A percentile compares a stretch with the other conserved stretches of the same genome.
These are phyloP conservation scores for Agriopis aurantiaria DNA, from an alignment of 2,888 invertebrate species.

Conservation along the genomic window DNA sequence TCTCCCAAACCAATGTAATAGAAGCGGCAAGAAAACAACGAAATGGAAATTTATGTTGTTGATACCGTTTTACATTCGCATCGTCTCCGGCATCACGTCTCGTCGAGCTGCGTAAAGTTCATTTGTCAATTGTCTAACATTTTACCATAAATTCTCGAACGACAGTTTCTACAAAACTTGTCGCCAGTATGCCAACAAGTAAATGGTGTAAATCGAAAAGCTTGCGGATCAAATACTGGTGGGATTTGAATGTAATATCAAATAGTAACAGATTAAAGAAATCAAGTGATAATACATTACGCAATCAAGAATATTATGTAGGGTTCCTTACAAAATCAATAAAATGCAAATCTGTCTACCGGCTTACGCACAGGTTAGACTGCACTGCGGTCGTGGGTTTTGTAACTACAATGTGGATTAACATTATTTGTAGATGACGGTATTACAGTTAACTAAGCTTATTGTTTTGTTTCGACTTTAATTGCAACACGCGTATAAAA, in stretches of 20 bases:
- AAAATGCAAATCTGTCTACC: conserved; percentile 33
- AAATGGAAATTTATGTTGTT: conserved; percentile 61
- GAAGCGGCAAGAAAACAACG: conserved; percentile 57
- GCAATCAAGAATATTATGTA: neutral
- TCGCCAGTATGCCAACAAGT: conserved; percentile 59
- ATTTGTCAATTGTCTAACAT: conserved; percentile 71
- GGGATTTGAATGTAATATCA: no score
- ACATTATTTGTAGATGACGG: no score
- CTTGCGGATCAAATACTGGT: neutral
- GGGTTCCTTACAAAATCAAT: conserved; percentile 35
- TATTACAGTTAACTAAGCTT: neutral
- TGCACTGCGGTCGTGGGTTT: conserved; percentile 14
- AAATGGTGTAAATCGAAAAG: conserved; percentile 48
- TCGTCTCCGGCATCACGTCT: conserved; percentile 67
- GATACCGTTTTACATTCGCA: conserved; percentile 72
- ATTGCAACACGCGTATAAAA: neutral
- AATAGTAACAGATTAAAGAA: neutral
- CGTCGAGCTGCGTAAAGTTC: conserved; percentile 71
- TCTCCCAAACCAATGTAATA: conserved; percentile 48
- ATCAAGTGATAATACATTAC: neutral
- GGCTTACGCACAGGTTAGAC: conserved; percentile 16
- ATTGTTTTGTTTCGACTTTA: neutral
- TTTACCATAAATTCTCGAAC: conserved; percentile 66
- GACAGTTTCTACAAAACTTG: conserved; percentile 59
- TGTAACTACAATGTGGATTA: conserved; percentile 18